Evolutionary conservation across 2,797 vertebrate genomes (phyloP).

Genomic region (Buphagus erythrorhynchus): DNA sequence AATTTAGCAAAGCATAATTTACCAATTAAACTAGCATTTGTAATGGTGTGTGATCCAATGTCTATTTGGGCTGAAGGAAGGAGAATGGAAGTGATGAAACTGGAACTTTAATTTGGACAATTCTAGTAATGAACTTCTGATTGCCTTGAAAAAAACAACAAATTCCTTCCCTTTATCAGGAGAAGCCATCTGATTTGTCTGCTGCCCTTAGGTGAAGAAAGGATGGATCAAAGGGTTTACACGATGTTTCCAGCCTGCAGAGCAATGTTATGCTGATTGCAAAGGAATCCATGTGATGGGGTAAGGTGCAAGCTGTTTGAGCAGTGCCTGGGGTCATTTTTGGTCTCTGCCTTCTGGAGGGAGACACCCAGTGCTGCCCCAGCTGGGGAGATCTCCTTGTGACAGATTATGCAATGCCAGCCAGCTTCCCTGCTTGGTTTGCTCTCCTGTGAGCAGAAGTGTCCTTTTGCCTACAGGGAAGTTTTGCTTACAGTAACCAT

Average conservation of each 20-base stretch:
- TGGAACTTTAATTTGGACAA: constrained; percentile 8
- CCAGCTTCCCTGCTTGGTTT: background rate
- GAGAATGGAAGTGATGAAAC: background rate
- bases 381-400: background rate
- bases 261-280: constrained; percentile 48
- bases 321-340: background rate
- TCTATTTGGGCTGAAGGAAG: background rate
- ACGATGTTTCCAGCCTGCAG: constrained; percentile 8
- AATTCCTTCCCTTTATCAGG: constrained; percentile 59
- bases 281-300: constrained; percentile 50
- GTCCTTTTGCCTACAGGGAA: background rate
- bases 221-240: constrained; percentile 52
- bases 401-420: constrained; percentile 2
- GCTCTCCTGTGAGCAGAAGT: background rate
- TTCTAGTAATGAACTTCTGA: constrained; percentile 53
- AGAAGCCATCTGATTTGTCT: constrained; percentile 63
- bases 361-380: background rate
- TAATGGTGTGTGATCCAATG: background rate
- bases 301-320: constrained; percentile 23
- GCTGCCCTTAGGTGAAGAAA: constrained; percentile 61
- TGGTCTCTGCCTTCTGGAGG: background rate
- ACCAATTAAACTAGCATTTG: background rate
- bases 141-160: constrained; percentile 9
- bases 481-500: background rate
- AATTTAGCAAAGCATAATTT: background rate